Conservation (phyloP, 1,140 invertebrate species). For the Helicoverpa zea region DNA sequence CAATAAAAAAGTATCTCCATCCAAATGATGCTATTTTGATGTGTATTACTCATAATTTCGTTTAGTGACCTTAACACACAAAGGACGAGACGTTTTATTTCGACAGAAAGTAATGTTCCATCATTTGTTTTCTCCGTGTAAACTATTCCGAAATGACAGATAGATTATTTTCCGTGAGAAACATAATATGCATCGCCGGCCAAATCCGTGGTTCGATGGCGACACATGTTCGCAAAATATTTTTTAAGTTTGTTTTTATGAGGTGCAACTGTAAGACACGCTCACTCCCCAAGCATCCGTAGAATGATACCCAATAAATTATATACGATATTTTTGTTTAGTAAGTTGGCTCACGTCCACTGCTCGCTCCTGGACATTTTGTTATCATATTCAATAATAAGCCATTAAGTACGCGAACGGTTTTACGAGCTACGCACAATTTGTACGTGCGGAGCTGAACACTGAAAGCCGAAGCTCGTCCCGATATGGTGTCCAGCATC, state of each 20-base stretch:
- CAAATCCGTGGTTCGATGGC: conserved; percentile 65
- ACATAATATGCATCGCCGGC: conserved; percentile 61
- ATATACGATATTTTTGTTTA: conserved; percentile 83
- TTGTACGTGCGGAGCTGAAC: conserved; percentile 44
- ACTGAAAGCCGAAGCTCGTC: conserved; percentile 44
- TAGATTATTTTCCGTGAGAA: conserved; percentile 59
- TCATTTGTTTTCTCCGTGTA: conserved; percentile 61
- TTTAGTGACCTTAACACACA: conserved; percentile 44
- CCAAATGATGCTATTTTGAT: conserved; percentile 29
- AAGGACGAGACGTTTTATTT: conserved; percentile 56
- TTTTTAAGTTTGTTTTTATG: conserved; percentile 82
- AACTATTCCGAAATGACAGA: conserved; percentile 60
- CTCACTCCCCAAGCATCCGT: conserved; percentile 76
- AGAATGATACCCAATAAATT: conserved; percentile 83
- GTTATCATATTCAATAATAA: conserved; percentile 66
- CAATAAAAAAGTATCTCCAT: neutral
- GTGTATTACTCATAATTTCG: conserved; percentile 31
- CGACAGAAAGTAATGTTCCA: conserved; percentile 64
- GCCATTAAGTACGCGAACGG: conserved; percentile 48
- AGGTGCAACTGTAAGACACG: conserved; percentile 79
- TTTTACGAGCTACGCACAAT: conserved; percentile 51
- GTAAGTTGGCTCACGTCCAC: conserved; percentile 79
- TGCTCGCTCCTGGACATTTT: conserved; percentile 70
- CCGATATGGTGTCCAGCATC: conserved; percentile 63
- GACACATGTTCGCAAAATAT: conserved; percentile 72